Conservation (phyloP, 2,888 invertebrate species). For the Thyatira batis region DNA sequence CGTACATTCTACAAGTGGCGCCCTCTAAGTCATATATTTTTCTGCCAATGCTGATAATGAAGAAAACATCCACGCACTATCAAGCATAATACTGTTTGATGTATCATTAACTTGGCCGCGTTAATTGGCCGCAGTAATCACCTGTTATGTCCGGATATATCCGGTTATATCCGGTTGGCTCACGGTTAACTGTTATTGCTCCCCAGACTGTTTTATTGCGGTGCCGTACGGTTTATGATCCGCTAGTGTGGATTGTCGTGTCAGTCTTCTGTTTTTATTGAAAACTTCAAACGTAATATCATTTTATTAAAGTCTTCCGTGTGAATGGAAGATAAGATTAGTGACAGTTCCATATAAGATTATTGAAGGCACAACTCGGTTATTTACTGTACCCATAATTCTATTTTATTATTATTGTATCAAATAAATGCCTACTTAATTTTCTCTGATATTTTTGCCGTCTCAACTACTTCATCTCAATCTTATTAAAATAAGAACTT, state of each 20-base stretch:
- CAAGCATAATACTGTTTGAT: slow-evolving; percentile 18
- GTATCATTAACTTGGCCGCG: slow-evolving; percentile 31
- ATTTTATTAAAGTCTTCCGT: not conserved
- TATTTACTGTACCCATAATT: no score
- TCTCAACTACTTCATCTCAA: no score
- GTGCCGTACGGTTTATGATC: slow-evolving; percentile 38
- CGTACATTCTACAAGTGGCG: no score
- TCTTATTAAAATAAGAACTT: not conserved
- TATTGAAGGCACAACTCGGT: no score
- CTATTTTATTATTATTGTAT: no score
- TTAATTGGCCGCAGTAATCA: slow-evolving; percentile 59
- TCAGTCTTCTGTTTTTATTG: not conserved
- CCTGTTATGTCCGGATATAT: slow-evolving; percentile 45
- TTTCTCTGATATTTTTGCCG: no score
- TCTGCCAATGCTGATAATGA: no score
- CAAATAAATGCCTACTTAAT: no score
- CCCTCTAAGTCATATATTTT: no score
- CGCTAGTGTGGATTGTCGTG: slow-evolving; percentile 3
- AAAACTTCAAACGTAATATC: no score
- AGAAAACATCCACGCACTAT: slow-evolving; percentile 7
- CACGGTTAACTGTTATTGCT: slow-evolving; percentile 53
- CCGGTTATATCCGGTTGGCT: slow-evolving; percentile 35
- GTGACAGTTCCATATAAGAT: no score
- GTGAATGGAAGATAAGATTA: no score
- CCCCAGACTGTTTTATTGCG: slow-evolving; percentile 44